Evolutionary conservation across 2,888 invertebrate species (phyloP), one percentile per base, ranked within the genome.

Genomic region (Venusia cambrica): DNA sequence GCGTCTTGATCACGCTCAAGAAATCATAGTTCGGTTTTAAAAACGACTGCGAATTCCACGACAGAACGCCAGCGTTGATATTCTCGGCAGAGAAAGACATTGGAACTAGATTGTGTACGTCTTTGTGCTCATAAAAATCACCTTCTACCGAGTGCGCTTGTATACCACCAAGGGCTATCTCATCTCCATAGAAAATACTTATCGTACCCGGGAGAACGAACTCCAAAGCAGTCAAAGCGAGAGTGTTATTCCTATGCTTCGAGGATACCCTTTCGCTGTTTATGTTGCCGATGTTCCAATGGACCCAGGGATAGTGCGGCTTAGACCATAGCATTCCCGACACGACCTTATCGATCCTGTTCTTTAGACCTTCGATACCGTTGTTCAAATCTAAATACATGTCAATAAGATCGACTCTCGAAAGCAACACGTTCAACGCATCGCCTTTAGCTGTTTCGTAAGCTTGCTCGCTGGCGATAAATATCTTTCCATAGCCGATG

Each of bases 111-210:
- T 94, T 93, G 51, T 92, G 91, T 5, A 92, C 69, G 59, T 92
- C 89, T 50, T 88, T 84, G 16, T 89, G 83, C 54, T 90, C 90
- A 43, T 85, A 81, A 37, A 88, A 87, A 57, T 92, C 91, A 31
- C 81, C 81, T 48, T 90, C 84, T 2, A 89, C 76, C 54, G 90
- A 89, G 18, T 69, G 54, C 14, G 72, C 56, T 19, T 81, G 62
- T 1, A 89, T 64, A 48, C 92, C 90, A 24, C 88, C 84, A 48
- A 95, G 78, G 1, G 93, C 93, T 43, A 97, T 91, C 88, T 97
- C 97, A 71, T 97, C 97, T 0, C 97, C 97, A 72, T 97, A 97
- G 75, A 97, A 96, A 54, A 97, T 91, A 51, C 92, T 94, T 0
- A 96, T 91, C 1, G 96, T 95, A 4, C 90, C 98, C 0, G 97